A percentile compares a stretch with the other conserved stretches of the same genome.
Evolutionary conservation across 2,888 invertebrate species (phyloP).

Genomic region (Scaptomyza cyrtandrae): DNA sequence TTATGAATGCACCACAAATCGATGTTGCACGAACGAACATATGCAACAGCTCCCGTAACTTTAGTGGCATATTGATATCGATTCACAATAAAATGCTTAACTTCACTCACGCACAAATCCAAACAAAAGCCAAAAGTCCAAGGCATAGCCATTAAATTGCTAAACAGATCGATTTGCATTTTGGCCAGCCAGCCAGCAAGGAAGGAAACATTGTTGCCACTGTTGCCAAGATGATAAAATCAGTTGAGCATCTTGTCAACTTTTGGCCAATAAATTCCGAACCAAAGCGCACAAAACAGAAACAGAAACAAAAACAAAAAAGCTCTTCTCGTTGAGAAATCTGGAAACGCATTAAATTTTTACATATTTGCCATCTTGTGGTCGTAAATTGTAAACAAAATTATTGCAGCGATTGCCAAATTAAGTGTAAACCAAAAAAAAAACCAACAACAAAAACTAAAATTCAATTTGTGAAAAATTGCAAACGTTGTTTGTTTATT

Average conservation of each 20-base stretch:
- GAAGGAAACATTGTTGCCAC: slow-evolving; percentile 27
- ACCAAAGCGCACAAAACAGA: background rate
- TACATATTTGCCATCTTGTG: slow-evolving; percentile 49
- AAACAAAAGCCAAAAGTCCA: slow-evolving; percentile 38
- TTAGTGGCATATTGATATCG: slow-evolving; percentile 28
- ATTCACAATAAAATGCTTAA: slow-evolving; percentile 33
- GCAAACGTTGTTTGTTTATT: slow-evolving; percentile 69
- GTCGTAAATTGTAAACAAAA: slow-evolving; percentile 80
- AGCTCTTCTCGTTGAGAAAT: slow-evolving; percentile 8
- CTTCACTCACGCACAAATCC: slow-evolving; percentile 30
- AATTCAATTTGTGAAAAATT: slow-evolving; percentile 70
- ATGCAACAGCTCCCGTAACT: slow-evolving; percentile 50
- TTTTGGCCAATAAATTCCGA: slow-evolving; percentile 66
- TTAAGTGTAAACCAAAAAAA: slow-evolving; percentile 68
- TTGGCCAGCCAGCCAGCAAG: slow-evolving; percentile 1
- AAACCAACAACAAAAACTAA: slow-evolving; percentile 59
- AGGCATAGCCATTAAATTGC: slow-evolving; percentile 26
- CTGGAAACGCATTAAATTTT: slow-evolving; percentile 52
- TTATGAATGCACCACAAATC: slow-evolving; percentile 26
- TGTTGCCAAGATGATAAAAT: slow-evolving; percentile 72
- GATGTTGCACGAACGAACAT: slow-evolving; percentile 18
- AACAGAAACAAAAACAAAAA: background rate
- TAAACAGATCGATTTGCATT: slow-evolving; percentile 26
- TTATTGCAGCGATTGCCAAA: slow-evolving; percentile 78
- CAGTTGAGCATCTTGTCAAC: slow-evolving; percentile 75